phyloP scores from a whole-genome alignment of 2,113 vertebrate genomes.

The Platysternon megacephalum region DNA sequence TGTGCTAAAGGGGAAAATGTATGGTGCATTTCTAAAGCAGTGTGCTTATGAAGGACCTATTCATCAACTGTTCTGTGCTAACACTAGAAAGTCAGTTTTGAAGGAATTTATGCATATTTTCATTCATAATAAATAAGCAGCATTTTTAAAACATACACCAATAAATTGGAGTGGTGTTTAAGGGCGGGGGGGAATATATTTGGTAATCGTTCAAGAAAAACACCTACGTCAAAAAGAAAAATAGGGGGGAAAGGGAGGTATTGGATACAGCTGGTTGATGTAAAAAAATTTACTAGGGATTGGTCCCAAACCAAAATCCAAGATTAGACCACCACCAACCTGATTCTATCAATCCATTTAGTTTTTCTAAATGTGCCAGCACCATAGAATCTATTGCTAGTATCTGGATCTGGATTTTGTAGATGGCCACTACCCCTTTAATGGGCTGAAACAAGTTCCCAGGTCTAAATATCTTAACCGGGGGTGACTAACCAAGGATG shows the following conservation, averaged over 20 bases:
- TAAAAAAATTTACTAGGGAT: not conserved
- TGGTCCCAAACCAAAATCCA: not conserved
- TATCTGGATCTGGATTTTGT: not conserved
- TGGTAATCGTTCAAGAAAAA: conserved; percentile 23
- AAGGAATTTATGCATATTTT: conserved; percentile 35
- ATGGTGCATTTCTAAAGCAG: conserved; percentile 63
- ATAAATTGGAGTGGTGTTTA: conserved; percentile 46
- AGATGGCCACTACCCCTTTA: not conserved
- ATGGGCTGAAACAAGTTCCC: not conserved
- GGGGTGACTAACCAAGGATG: not conserved
- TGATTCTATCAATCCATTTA: not conserved
- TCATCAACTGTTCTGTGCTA: conserved; percentile 67
- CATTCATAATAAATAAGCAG: conserved; percentile 50
- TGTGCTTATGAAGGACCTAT: conserved; percentile 68
- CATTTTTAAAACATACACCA: conserved; percentile 27
- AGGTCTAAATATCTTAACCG: not conserved
- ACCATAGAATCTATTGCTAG: not conserved
- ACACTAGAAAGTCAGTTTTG: conserved; percentile 64
- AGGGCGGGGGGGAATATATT: not conserved
- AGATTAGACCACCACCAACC: not conserved
- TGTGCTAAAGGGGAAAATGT: conserved; percentile 65
- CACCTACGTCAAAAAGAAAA: not conserved
- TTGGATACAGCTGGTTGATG: not conserved
- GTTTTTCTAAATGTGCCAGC: not conserved
- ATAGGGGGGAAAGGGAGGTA: not conserved